Evolutionary conservation across 2,888 invertebrate species (phyloP).

Genomic region (Ischnura elegans): DNA sequence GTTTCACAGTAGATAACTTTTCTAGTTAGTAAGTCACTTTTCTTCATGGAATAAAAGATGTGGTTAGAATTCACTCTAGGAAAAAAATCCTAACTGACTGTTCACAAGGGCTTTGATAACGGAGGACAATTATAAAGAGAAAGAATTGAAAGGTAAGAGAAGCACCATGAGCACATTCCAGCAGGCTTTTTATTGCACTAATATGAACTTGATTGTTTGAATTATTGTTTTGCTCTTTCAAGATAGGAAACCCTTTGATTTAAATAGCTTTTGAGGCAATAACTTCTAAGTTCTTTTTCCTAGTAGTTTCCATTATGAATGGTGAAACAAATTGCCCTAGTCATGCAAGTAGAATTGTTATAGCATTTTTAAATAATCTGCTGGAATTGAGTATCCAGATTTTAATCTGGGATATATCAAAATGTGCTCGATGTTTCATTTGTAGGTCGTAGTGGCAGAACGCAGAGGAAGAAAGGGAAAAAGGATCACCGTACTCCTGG

Average conservation of each 20-base stretch:
- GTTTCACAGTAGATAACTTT: neutral
- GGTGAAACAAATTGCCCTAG: neutral
- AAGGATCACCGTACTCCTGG: conserved; percentile 68
- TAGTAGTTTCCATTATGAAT: neutral
- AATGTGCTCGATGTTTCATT: conserved; percentile 69
- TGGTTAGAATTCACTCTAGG: neutral
- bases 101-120: conserved; percentile 50
- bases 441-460: conserved; percentile 73
- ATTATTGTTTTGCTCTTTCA: neutral
- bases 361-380: conserved; percentile 61
- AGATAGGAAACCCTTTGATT: neutral
- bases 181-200: conserved; percentile 42
- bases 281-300: neutral
- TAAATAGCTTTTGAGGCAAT: neutral
- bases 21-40: neutral
- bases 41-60: neutral
- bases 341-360: neutral
- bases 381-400: conserved; percentile 61
- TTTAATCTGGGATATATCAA: conserved; percentile 69
- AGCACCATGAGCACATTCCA: conserved; percentile 65
- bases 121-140: conserved; percentile 24
- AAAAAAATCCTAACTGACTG: neutral
- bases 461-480: conserved; percentile 74
- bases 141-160: conserved; percentile 46
- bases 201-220: neutral